phyloP scores from a whole-genome alignment of 1,140 invertebrate genomes.

The Macrobrachium nipponense region DNA sequence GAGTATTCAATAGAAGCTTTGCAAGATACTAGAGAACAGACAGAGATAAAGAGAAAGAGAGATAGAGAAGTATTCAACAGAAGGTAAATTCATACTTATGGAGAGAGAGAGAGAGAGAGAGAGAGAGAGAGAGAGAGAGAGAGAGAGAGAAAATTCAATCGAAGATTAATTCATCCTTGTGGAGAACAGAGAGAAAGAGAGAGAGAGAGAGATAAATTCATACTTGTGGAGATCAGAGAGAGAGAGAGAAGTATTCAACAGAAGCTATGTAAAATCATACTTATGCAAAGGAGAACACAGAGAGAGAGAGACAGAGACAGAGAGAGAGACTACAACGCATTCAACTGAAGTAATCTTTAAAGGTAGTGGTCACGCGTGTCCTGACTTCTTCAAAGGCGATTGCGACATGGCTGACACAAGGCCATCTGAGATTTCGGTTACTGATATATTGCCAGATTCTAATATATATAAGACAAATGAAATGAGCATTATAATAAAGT shows the following conservation, averaged over 20 bases:
- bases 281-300: neutral
- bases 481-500: too few relatives aligned
- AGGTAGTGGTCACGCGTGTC: too few relatives aligned
- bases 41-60: neutral
- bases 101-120: conserved; percentile 1
- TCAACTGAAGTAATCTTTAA: too few relatives aligned
- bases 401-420: neutral
- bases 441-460: neutral
- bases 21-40: too few relatives aligned
- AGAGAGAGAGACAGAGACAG: conserved; percentile 6
- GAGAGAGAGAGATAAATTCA: neutral
- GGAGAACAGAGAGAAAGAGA: neutral
- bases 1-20: neutral
- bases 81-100: neutral
- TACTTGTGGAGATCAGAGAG: neutral
- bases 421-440: neutral
- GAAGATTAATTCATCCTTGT: neutral
- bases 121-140: neutral
- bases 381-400: neutral
- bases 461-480: too few relatives aligned
- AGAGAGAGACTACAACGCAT: too few relatives aligned
- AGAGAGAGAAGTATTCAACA: neutral
- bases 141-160: neutral
- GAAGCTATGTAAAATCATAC: too few relatives aligned
- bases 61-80: neutral